Base-by-base conservation (phyloP, 2,888 invertebrate species). In the Drosophila vallismaia region DNA sequence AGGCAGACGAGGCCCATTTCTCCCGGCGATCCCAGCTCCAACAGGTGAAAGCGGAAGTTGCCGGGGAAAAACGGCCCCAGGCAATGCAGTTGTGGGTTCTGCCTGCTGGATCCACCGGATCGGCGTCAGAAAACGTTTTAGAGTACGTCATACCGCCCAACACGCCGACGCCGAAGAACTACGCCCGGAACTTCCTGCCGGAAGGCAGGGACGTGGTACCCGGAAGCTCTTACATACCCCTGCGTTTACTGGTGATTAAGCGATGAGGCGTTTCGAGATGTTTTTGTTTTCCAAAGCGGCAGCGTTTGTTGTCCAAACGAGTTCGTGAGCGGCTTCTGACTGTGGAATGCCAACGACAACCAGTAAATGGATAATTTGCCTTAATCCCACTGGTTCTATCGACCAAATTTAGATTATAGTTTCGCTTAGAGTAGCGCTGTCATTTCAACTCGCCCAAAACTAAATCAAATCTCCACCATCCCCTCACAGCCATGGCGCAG, bases 201-300 rank as follows among this genome's bases (percentile, higher is more conserved):
- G 77, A 77, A 28, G 90, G 88, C 60, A 64, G 76, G 51, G 90
- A 90, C 80, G 90, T 90, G 53, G 83, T 83, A 70, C 91, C 91
- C 75, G 90, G 90, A 79, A 90, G 89, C 56, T 90, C 90, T 2
- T 90, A 90, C 52, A 79, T 90, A 63, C 90, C 90, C 55, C 69
- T 85, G 50, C 68, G 66, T 24, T 28, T 81, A 71, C 52, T 82
- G 38, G 57, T 72, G 59, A 73, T 71, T 64, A 75, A 78, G 42
- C 80, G 84, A 31, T 75, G 66, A 63, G 31, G 31, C 29, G 24
- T 24, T 10, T 5, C 19, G 19, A 28, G 44, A 26, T 52, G 59
- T 26, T 67, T 49, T 56, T 36, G 60, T 55, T 45, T 31, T 45
- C 29, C 46, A 40, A 24, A 57, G 58, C 82, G 87, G 87, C 83